These are phyloP conservation scores for Muscicapa striata DNA, from an alignment of 2,797 vertebrate species.

Conservation along the genomic window DNA sequence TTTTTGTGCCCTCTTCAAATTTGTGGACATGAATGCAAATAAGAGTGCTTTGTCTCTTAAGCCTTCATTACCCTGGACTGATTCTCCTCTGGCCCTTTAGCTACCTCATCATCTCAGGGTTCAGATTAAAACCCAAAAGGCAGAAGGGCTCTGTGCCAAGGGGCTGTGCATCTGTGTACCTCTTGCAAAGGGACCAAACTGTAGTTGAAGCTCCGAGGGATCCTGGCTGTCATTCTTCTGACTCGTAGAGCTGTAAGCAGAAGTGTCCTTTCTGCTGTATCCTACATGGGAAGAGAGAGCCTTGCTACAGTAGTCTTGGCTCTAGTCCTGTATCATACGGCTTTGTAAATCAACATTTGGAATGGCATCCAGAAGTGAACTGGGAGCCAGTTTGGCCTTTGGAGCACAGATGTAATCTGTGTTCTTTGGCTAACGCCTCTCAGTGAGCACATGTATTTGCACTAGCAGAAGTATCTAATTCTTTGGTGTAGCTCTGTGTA, in stretches of 20 bases:
- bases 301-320: conserved; percentile 13
- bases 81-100: background rate
- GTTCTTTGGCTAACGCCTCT: conserved; percentile 30
- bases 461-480: background rate
- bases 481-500: background rate
- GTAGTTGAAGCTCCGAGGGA: fast-evolving
- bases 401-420: conserved; percentile 42
- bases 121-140: background rate
- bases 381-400: conserved; percentile 16
- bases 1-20: background rate
- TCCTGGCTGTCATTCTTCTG: background rate
- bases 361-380: background rate
- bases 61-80: fast-evolving
- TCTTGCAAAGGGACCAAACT: background rate
- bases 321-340: background rate
- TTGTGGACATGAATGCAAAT: background rate
- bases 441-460: background rate
- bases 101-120: background rate
- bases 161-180: background rate
- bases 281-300: background rate
- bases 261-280: background rate
- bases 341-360: conserved; percentile 29
- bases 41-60: background rate
- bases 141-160: background rate
- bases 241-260: background rate